Evolutionary conservation across 2,888 invertebrate genomes (phyloP).

Genomic region (Catotricha subobsoleta): DNA sequence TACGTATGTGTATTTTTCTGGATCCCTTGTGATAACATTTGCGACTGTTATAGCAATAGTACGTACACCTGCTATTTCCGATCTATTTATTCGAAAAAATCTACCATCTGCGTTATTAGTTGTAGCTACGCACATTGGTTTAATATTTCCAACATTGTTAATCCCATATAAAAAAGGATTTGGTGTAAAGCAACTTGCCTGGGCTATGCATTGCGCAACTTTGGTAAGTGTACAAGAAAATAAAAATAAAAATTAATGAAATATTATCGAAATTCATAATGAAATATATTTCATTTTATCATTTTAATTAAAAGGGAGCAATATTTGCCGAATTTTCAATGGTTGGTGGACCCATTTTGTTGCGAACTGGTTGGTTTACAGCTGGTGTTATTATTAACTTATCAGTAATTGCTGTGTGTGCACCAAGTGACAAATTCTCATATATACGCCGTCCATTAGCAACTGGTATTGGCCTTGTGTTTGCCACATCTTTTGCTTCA

Average conservation of each 20-base stretch:
- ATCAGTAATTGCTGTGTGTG: constrained; percentile 56
- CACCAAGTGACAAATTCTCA: constrained; percentile 78
- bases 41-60: constrained; percentile 66
- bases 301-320: constrained; percentile 38
- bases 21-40: constrained; percentile 66
- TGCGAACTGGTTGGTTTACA: constrained; percentile 79
- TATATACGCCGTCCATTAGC: constrained; percentile 87
- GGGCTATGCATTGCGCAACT: constrained; percentile 69
- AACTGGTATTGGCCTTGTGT: constrained; percentile 89
- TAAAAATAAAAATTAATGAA: neutral
- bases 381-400: constrained; percentile 90
- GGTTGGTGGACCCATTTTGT: constrained; percentile 76
- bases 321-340: constrained; percentile 83
- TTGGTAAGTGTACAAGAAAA: constrained; percentile 30
- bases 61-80: constrained; percentile 65
- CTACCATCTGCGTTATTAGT: constrained; percentile 61
- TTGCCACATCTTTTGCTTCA: constrained; percentile 78
- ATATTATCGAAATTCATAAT: no score
- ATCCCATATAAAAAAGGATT: constrained; percentile 73
- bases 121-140: constrained; percentile 77
- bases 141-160: constrained; percentile 61
- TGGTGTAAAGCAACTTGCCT: constrained; percentile 70
- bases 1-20: constrained; percentile 88
- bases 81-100: constrained; percentile 62
- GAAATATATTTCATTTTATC: no score